These are phyloP conservation scores for Pangasius sanitwongsei DNA, from an alignment of 2,797 vertebrate genomes.

Conservation along the genomic window DNA sequence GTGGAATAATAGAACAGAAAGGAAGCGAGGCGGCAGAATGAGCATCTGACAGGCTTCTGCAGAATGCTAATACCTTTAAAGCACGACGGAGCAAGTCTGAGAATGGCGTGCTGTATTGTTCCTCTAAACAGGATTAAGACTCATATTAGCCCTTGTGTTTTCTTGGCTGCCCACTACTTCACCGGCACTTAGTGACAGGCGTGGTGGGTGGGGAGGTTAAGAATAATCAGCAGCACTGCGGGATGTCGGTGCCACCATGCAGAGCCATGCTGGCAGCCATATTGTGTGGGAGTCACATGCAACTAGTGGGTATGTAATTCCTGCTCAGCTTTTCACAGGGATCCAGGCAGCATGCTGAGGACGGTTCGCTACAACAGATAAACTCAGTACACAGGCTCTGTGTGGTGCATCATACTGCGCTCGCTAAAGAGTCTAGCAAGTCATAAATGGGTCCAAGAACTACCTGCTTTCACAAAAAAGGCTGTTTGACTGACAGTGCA, in stretches of 20 bases:
- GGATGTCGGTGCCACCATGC: constrained; percentile 50
- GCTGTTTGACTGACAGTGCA: not conserved
- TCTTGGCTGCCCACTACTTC: constrained; percentile 38
- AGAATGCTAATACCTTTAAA: constrained; percentile 46
- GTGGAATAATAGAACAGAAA: constrained; percentile 31
- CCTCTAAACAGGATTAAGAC: constrained; percentile 49
- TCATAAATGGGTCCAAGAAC: not conserved
- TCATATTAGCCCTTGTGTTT: constrained; percentile 43
- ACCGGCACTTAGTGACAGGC: constrained; percentile 34
- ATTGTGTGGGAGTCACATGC: constrained; percentile 50
- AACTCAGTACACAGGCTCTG: constrained; percentile 28
- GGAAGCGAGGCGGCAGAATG: constrained; percentile 18
- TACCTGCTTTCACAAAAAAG: not conserved
- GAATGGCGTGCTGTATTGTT: constrained; percentile 41
- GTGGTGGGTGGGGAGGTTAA: constrained; percentile 48
- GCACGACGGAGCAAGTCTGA: constrained; percentile 23
- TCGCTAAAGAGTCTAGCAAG: constrained; percentile 1
- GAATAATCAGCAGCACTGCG: constrained; percentile 56
- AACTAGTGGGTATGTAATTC: constrained; percentile 36
- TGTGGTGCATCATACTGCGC: constrained; percentile 35
- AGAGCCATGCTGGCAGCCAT: constrained; percentile 48
- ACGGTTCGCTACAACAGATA: constrained; percentile 26
- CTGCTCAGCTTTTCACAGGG: constrained; percentile 26
- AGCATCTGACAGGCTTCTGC: constrained; percentile 28
- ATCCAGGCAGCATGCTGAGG: constrained; percentile 43